Base-by-base conservation (phyloP, 2,888 invertebrate species). In the Metopia argyrocephala region DNA sequence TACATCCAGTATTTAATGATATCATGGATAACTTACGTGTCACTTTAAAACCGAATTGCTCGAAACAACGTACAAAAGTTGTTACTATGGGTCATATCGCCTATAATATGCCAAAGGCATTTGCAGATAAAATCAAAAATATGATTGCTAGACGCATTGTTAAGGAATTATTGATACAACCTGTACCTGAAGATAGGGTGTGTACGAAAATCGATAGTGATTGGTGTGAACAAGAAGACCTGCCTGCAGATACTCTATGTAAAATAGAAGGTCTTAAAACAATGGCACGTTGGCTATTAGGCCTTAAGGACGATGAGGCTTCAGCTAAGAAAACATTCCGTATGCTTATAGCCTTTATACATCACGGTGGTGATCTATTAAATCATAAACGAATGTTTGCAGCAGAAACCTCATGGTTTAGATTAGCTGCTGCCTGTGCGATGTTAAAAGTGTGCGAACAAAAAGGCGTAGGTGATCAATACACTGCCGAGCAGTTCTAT, bases 401-500 rank as follows among this genome's bases (percentile, higher is more conserved):
- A 86, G 95, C 96, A 6, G 98, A 99, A 91, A 97, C 97, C 94
- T 96, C 98, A 2, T 97, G 98, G 94, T 89, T 99, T 59, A 93
- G 98, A 76, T 91, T 98, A 50, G 95, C 96, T 15, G 98, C 98
- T 5, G 98, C 98, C 71, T 96, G 96, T 89, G 97, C 97, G 61
- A 97, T 98, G 96, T 91, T 99, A 66, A 98, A 98, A 92, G 96
- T 99, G 62, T 98, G 97, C 91, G 98, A 98, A 87, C 98, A 98
- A 90, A 97, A 97, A 88, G 96, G 96, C 62, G 98, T 97, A 69
- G 97, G 97, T 0, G 98, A 98, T 90, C 96, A 98, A 90, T 97
- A 96, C 89, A 96, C 96, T 2, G 95, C 96, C 0, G 97, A 97
- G 86, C 98, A 98, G 92, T 98, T 97, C 92, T 98, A 97, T 89